Percentiles rank a stretch among this genome's conserved stretches.
phyloP scores from a whole-genome alignment of 2,113 vertebrate species.

The Macquaria ambigua region DNA sequence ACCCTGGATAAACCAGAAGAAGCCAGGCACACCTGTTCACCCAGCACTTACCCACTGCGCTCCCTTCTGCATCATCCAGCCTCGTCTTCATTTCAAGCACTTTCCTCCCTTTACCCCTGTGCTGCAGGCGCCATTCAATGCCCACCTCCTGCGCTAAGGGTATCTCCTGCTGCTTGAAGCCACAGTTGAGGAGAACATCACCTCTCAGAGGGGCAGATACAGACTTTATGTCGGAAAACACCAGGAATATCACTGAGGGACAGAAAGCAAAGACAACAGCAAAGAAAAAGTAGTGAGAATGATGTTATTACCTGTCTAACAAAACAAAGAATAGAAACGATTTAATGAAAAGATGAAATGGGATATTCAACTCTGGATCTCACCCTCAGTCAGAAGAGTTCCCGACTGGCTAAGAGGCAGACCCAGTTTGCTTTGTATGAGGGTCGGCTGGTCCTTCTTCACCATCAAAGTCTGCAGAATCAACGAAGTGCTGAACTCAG shows the following conservation, averaged over 20 bases:
- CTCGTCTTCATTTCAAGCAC: conserved; percentile 78
- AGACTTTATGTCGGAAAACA: conserved; percentile 81
- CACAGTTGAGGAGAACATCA: conserved; percentile 84
- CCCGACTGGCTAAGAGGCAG: conserved; percentile 84
- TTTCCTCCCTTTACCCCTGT: conserved; percentile 83
- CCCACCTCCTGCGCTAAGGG: conserved; percentile 57
- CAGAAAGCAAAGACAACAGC: conserved; percentile 21
- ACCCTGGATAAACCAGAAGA: background rate
- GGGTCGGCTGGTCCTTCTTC: conserved; percentile 50
- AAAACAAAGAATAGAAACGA: background rate
- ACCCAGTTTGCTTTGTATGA: conserved; percentile 76
- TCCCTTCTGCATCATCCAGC: conserved; percentile 58
- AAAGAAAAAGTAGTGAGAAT: background rate
- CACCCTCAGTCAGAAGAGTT: conserved; percentile 82
- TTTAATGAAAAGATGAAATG: background rate
- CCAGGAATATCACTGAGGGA: conserved; percentile 87
- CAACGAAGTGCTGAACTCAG: conserved; percentile 79
- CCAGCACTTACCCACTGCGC: conserved; percentile 60
- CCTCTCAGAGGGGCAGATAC: conserved; percentile 73
- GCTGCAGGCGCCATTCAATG: conserved; percentile 88
- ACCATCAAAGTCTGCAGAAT: conserved; percentile 79
- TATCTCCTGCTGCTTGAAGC: conserved; percentile 81
- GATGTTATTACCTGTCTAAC: background rate
- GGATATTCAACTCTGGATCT: background rate
- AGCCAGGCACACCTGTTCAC: background rate